These are phyloP conservation scores for Harpalus rufipes DNA, from an alignment of 2,888 invertebrate species.

Conservation along the genomic window DNA sequence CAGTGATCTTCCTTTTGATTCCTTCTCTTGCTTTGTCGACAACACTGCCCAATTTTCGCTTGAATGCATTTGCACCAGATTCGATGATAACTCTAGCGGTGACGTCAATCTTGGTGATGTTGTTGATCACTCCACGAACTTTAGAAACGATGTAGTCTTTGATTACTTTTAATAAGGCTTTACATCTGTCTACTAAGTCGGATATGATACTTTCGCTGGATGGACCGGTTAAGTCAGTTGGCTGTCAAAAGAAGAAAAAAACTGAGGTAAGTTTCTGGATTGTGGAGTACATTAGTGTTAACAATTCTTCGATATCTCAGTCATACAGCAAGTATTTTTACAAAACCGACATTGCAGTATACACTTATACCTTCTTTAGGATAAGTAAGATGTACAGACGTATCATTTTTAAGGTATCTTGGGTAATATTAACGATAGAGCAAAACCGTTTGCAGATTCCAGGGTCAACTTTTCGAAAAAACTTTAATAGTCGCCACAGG, in stretches of 20 bases:
- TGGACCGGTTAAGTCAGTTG: background rate
- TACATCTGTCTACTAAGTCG: slow-evolving; percentile 1
- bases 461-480: too few relatives aligned
- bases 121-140: slow-evolving; percentile 7
- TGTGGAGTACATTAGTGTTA: too few relatives aligned
- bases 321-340: too few relatives aligned
- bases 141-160: slow-evolving; percentile 24
- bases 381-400: too few relatives aligned
- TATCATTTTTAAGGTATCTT: too few relatives aligned
- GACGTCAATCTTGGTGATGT: slow-evolving; percentile 10
- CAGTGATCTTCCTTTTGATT: slow-evolving; percentile 23
- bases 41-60: background rate
- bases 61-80: background rate
- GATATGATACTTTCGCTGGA: background rate
- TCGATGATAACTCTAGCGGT: background rate
- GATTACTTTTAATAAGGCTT: slow-evolving; percentile 7
- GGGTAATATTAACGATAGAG: too few relatives aligned
- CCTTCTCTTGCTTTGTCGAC: background rate
- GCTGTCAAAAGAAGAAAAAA: background rate
- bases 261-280: too few relatives aligned
- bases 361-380: too few relatives aligned
- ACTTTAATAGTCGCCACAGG: too few relatives aligned
- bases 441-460: too few relatives aligned
- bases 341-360: too few relatives aligned
- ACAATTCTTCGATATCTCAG: too few relatives aligned